Base-by-base conservation (phyloP, 1,140 invertebrate species). In the Portunus trituberculatus region DNA sequence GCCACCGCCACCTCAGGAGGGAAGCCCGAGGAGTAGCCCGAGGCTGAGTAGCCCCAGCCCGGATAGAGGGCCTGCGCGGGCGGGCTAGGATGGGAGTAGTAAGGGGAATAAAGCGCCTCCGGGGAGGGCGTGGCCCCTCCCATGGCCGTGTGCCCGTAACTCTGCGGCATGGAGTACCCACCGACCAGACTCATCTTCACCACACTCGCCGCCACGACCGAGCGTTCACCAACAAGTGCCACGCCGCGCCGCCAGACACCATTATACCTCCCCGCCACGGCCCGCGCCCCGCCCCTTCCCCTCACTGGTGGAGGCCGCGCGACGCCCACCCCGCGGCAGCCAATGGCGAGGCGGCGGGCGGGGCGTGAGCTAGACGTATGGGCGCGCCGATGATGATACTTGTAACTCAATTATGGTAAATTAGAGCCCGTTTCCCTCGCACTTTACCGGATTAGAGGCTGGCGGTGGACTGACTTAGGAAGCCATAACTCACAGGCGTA, bases 371-470 rank as follows among this genome's bases (percentile, higher is more conserved):
- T 87, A 90, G 93, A 94, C 87, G 93, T 94, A 94, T 94, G 93
- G 52, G 32, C 87, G 93, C 93, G 93, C 52, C 93, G 82, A 94
- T 94, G 88, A 94, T 91, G 93, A 94, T 90, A 82, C 88, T 94
- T 94, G 93, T 94, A 94, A 94, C 93, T 94, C 93, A 94, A 94
- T 94, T 94, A 94, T 91, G 87, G 93, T 94, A 94, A 94, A 94
- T 94, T 94, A 91, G 93, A 76, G 93, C 29, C 93, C 93, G 93
- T 94, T 94, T 67, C 93, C 93, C 59, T 28, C 93, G 93, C 93
- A 94, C 93, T 94, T 94, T 94, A 94, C 87, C 46, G 93, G 86
- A 94, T 94, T 83, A 94, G 84, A 39, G 87, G 4, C 59, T 28
- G 88, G 87, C 90, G 39, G 45, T 83, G 88, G 48, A 48, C 59